Evolutionary conservation across 37 sponge, comb jelly and placozoan species (phyloP).

Genomic region (Dysidea cf. avara): DNA sequence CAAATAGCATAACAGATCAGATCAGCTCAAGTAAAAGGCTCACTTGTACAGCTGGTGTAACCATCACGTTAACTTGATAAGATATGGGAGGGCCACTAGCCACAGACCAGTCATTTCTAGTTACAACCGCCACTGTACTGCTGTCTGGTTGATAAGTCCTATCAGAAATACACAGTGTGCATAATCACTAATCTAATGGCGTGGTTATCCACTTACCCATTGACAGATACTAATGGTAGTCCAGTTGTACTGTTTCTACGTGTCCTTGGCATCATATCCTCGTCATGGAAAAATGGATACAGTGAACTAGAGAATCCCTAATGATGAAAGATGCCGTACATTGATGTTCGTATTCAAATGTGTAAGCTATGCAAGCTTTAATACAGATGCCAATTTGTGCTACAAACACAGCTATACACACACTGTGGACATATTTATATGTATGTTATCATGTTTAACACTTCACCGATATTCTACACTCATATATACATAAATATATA

Average conservation of each 20-base stretch:
- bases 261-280: slow-evolving; percentile 64
- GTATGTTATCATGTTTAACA: no score
- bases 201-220: slow-evolving; percentile 9
- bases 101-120: slow-evolving; percentile 39
- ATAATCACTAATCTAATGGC: neutral
- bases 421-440: no score
- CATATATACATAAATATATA: no score
- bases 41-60: slow-evolving; percentile 63
- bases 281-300: slow-evolving; percentile 77
- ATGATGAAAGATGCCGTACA: slow-evolving; percentile 4
- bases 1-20: neutral
- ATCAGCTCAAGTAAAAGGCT: neutral
- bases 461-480: no score
- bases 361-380: no score
- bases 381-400: no score
- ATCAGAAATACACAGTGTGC: neutral
- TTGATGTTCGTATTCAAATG: no score
- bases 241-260: slow-evolving; percentile 30
- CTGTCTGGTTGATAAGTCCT: neutral
- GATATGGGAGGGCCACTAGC: neutral
- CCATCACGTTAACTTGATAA: slow-evolving; percentile 38
- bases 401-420: no score
- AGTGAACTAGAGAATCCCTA: slow-evolving; percentile 38
- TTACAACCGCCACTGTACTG: slow-evolving; percentile 26
- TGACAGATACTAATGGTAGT: slow-evolving; percentile 5